Conservation (phyloP, 2,113 vertebrate genomes). For the Brachypodius melanocephalos region DNA sequence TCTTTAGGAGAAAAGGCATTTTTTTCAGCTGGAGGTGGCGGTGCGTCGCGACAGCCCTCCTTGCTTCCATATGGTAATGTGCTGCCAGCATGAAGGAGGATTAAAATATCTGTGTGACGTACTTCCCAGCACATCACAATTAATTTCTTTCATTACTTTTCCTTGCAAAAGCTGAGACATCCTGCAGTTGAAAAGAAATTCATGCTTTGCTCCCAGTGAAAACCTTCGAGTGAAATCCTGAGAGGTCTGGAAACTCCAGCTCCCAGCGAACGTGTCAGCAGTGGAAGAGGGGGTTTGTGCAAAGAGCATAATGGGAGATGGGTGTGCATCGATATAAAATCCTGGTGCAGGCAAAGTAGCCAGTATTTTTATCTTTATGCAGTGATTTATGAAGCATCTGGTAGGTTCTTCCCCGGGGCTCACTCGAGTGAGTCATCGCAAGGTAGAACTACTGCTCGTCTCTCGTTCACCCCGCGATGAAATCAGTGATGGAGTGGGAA, state of each 20-base stretch:
- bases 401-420: slow-evolving; percentile 52
- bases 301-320: not conserved
- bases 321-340: not conserved
- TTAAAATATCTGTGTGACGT: slow-evolving; percentile 57
- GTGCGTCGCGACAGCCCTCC: not conserved
- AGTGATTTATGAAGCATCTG: slow-evolving; percentile 25
- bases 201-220: not conserved
- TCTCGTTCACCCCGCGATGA: not conserved
- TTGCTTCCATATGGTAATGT: slow-evolving; percentile 19
- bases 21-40: not conserved
- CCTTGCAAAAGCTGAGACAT: slow-evolving; percentile 23
- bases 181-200: not conserved
- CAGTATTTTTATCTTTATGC: slow-evolving; percentile 16
- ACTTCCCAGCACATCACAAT: slow-evolving; percentile 37
- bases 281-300: not conserved
- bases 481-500: slow-evolving; percentile 17
- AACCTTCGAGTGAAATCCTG: not conserved
- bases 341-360: not conserved
- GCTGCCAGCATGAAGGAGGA: slow-evolving; percentile 30
- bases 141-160: slow-evolving; percentile 35
- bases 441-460: slow-evolving; percentile 42
- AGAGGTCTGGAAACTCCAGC: not conserved
- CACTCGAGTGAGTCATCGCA: slow-evolving; percentile 14
- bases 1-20: not conserved
- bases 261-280: not conserved